Conservation (phyloP, 2,113 vertebrate genomes). For the Oxyura jamaicensis region DNA sequence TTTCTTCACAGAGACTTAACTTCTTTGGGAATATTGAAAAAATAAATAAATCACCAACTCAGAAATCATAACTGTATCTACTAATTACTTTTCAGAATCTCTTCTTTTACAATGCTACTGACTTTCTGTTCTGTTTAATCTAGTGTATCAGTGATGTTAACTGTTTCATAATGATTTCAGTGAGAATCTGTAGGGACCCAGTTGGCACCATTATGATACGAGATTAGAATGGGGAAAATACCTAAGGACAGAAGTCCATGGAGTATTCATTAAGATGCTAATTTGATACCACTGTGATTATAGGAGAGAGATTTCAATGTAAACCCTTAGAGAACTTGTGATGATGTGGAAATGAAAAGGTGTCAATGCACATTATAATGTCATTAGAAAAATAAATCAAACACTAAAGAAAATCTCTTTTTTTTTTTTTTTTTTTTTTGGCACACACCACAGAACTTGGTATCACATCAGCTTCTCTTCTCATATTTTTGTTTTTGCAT, state of each 20-base stretch:
- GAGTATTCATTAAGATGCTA: slow-evolving; percentile 56
- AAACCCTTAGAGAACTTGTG: slow-evolving; percentile 44
- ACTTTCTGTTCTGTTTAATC: slow-evolving; percentile 8
- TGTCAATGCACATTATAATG: not conserved
- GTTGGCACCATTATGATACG: slow-evolving; percentile 48
- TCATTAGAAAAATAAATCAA: slow-evolving; percentile 30
- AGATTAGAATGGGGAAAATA: slow-evolving; percentile 52
- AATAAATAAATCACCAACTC: not conserved
- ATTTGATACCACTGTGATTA: slow-evolving; percentile 58
- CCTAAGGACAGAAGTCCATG: slow-evolving; percentile 25
- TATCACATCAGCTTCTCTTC: not conserved
- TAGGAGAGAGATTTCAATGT: slow-evolving; percentile 10
- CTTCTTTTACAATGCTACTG: slow-evolving; percentile 18
- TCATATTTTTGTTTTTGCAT: not conserved
- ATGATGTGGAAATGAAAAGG: slow-evolving; percentile 49
- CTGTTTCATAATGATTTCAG: slow-evolving; percentile 37
- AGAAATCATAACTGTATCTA: not conserved
- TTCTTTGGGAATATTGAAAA: not conserved
- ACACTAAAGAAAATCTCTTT: not conserved
- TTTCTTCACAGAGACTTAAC: not conserved
- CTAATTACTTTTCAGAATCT: slow-evolving; percentile 25
- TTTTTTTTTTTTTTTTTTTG: not conserved
- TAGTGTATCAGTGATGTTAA: not conserved
- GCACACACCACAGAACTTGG: not conserved
- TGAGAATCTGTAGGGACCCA: slow-evolving; percentile 33